Evolutionary conservation across 1,140 invertebrate species (phyloP), one percentile per base, ranked within the genome.

Genomic region (Cataglyphis hispanica): DNA sequence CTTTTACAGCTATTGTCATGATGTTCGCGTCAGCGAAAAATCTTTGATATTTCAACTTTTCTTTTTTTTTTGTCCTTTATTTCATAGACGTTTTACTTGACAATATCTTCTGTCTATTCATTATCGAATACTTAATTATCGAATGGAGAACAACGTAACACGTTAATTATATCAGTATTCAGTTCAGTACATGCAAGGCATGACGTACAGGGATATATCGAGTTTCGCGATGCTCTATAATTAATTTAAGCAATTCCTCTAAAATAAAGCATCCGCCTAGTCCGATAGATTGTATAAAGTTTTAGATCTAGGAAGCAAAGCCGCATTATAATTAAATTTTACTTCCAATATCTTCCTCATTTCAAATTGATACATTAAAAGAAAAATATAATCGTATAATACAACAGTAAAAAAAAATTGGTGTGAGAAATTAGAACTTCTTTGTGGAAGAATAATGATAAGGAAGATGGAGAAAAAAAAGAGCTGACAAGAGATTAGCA

Each of bases 291-390:
- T 60, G 50, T 34, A 53, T 40, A n/a, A 40, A 72, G 43, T 43
- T 27, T 74, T 75, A 87, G 64, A 84, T 61, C 56, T 60, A 77
- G 77, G 76, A 87, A 84, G 66, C 87, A 50, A 64, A 78, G 46
- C 43, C 58, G 34, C 8, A n/a, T 22, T 85, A 85, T 88, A 87
- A 84, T 88, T 87, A 66, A 58, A 88, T 60, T 70, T 27, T 31
- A 22, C 67, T n/a, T 22, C 16, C 50, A 77, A 50, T n/a, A 43
- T 22, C 61, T 66, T 80, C 76, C 27, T 43, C 58, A 16, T 74
- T 50, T 63, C 56, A 86, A 81, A 76, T 34, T 34, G 37, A 60
- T 31, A 58, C 16, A 37, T 11, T 69, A 11, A 34, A 69, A 40
- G 19, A 3, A 22, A 25, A 16, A 40, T 25, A 37, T 40, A 69